Percentiles rank a stretch among this genome's conserved stretches.
Evolutionary conservation across 1,140 invertebrate species (phyloP).

Genomic region (Melipona quadrifasciata): DNA sequence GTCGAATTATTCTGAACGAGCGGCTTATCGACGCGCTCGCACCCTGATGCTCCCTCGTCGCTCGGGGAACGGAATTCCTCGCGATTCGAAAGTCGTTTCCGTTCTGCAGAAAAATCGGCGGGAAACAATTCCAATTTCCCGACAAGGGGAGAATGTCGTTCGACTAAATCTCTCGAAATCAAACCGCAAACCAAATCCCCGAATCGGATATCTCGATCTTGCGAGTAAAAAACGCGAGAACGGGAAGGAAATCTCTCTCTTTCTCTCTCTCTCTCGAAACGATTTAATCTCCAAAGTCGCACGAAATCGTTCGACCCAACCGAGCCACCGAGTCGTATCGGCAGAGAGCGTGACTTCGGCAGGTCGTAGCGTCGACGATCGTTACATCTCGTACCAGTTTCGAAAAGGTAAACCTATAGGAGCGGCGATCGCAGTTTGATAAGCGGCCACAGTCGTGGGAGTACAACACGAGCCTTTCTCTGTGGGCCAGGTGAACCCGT

Average conservation of each 20-base stretch:
- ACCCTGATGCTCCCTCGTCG: background rate
- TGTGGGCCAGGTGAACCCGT: background rate
- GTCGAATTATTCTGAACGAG: background rate
- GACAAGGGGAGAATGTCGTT: background rate
- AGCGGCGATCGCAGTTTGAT: constrained; percentile 56
- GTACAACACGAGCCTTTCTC: constrained; percentile 47
- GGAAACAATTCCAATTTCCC: background rate
- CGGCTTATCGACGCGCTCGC: background rate
- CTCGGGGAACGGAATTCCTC: background rate
- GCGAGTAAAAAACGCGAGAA: too few species aligned
- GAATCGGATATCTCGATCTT: background rate
- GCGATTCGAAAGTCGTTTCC: too few species aligned
- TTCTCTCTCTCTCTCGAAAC: background rate
- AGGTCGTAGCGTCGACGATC: constrained; percentile 39
- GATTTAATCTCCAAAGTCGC: background rate
- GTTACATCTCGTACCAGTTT: constrained; percentile 54
- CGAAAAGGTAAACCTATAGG: constrained; percentile 49
- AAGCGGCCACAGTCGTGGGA: constrained; percentile 47
- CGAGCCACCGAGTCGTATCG: background rate
- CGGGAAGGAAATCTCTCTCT: too few species aligned
- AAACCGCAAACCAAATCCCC: background rate
- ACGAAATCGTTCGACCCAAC: background rate
- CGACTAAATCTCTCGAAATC: too few species aligned
- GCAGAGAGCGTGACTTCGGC: constrained; percentile 24
- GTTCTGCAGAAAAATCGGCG: too few species aligned